These are phyloP conservation scores for Cryptosula pallasiana DNA, from an alignment of 2,888 invertebrate genomes.

Conservation along the genomic window DNA sequence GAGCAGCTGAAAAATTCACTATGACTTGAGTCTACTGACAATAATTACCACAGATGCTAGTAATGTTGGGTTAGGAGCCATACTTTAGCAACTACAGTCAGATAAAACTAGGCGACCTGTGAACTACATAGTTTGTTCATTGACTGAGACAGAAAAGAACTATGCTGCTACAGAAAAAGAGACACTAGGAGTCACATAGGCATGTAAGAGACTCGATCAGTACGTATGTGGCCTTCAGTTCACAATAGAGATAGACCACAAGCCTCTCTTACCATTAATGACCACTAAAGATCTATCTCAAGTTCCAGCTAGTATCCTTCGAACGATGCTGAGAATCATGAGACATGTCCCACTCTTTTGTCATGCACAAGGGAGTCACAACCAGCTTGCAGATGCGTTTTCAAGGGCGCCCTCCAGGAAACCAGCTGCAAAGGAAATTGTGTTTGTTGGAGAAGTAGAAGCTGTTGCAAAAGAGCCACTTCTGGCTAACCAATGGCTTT, in stretches of 20 bases:
- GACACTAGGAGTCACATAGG: neutral
- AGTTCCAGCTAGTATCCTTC: neutral
- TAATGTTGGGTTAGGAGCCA: neutral
- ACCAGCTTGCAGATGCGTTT: neutral
- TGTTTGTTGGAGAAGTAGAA: neutral
- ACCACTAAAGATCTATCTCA: neutral
- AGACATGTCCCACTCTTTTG: neutral
- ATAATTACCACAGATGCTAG: neutral
- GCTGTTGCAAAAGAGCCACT: too few relatives aligned
- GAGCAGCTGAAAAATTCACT: neutral
- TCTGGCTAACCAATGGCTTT: too few relatives aligned
- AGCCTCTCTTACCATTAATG: neutral
- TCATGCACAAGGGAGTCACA: neutral
- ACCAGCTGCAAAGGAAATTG: neutral
- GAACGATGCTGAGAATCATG: neutral
- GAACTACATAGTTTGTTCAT: neutral
- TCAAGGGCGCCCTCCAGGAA: neutral
- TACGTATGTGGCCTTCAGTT: neutral
- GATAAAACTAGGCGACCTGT: neutral
- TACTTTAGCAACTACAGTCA: neutral
- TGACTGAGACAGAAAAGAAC: neutral
- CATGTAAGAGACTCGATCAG: neutral
- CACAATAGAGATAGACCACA: neutral
- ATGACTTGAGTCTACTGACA: neutral
- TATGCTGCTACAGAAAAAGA: neutral